Evolutionary conservation across 1,140 invertebrate genomes (phyloP).

Genomic region (Steinernema feltiae): DNA sequence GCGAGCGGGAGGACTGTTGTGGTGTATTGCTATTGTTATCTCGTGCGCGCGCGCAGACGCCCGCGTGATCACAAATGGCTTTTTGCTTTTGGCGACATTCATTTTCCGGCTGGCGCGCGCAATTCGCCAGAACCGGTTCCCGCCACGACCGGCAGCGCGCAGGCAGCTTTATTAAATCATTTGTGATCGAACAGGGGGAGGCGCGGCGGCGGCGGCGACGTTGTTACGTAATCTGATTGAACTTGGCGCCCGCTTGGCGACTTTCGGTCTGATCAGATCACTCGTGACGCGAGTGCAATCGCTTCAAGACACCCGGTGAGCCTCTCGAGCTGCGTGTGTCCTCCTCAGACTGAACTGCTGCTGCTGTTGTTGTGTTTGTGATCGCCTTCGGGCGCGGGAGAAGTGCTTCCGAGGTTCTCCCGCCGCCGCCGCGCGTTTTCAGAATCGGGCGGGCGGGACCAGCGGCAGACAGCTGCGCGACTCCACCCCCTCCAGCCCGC

Average conservation of each 20-base stretch:
- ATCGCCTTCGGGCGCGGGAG: not conserved
- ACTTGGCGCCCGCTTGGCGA: not conserved
- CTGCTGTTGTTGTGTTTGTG: too few relatives aligned
- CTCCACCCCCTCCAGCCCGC: slow-evolving; percentile 1
- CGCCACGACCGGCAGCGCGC: too few relatives aligned
- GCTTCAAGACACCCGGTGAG: too few relatives aligned
- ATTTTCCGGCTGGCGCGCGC: not conserved
- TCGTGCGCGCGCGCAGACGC: not conserved
- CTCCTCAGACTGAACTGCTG: too few relatives aligned
- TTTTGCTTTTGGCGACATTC: not conserved
- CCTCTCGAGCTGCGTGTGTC: too few relatives aligned
- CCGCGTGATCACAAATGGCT: not conserved
- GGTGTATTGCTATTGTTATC: too few relatives aligned
- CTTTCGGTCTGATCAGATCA: not conserved
- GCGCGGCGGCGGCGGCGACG: too few relatives aligned
- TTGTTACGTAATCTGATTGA: not conserved
- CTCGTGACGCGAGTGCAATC: too few relatives aligned
- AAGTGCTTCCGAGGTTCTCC: too few relatives aligned
- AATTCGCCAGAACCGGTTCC: too few relatives aligned
- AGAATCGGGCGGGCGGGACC: slow-evolving; percentile 10
- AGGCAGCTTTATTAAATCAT: not conserved
- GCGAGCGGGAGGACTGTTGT: too few relatives aligned
- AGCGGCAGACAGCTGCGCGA: not conserved
- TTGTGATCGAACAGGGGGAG: too few relatives aligned
- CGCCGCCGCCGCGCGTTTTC: not conserved